Base-by-base conservation (phyloP, 2,797 vertebrate species). In the Gymnocypris eckloni region DNA sequence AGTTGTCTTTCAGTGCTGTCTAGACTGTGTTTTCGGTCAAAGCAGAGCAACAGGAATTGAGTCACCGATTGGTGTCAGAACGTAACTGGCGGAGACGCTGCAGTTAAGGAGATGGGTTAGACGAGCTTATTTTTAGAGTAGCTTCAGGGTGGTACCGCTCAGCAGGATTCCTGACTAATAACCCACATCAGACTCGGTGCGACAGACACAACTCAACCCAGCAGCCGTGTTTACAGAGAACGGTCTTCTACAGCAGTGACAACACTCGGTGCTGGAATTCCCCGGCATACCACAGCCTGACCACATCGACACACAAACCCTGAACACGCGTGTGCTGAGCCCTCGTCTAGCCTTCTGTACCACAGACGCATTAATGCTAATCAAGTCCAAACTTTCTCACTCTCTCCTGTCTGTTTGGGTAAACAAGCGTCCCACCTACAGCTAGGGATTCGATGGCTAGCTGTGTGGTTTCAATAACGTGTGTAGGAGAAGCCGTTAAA, bases 171-270 rank as follows among this genome's bases (percentile, higher is more conserved):
- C 28, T 76, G 61, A 77, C 48, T 79, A 85, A 79, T 71, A 85
- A 59, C 83, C 37, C 61, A 69, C 50, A 85, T 59, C 77, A 85
- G 76, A 82, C 86, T 48, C 25, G 11, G n/a, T 56, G 80, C 77
- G 66, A 82, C 89, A 86, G 86, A 90, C 76, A 85, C 82, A 69
- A 64, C 85, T 75, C 50, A 48, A n/a, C 45, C 71, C 48, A 48
- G 12, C 83, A 83, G 86, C 75, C 86, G 61, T 86, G 87, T 90
- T 89, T 90, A 88, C 88, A 89, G 88, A 81, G 80, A 81, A 37
- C 18, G 81, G 78, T 45, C 88, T 72, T 85, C 75, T 86, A 37
- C 56, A 80, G 82, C 79, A 88, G 85, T 81, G 89, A 87, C 88
- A 90, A 81, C 61, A 69, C 50, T 77, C 72, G 33, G 75, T 22